A percentile compares a stretch with the other conserved stretches of the same genome.
phyloP scores from a whole-genome alignment of 2,113 vertebrate genomes.

The Theristicus caerulescens region DNA sequence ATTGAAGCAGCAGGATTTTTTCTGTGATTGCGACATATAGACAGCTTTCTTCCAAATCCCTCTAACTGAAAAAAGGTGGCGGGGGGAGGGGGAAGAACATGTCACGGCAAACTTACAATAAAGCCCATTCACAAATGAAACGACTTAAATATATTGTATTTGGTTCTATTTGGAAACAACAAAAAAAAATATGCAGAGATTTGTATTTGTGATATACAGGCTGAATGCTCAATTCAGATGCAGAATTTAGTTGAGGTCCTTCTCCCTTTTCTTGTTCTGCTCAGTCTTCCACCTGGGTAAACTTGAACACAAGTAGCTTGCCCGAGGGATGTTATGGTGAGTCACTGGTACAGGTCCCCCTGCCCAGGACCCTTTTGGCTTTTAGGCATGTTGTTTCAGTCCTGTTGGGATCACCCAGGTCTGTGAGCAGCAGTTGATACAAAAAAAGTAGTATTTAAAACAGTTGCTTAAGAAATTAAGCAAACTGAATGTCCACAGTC shows the following conservation, averaged over 20 bases:
- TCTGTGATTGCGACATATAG: neutral
- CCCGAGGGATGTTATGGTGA: neutral
- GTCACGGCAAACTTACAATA: neutral
- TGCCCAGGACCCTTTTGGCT: neutral
- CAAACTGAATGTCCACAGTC: neutral
- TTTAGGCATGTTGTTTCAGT: neutral
- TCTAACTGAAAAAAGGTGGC: neutral
- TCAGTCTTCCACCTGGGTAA: neutral
- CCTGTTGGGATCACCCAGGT: neutral
- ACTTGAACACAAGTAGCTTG: neutral
- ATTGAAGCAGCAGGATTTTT: neutral
- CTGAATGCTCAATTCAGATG: neutral
- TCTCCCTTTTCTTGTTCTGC: neutral
- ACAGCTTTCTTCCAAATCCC: neutral
- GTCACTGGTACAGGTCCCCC: neutral
- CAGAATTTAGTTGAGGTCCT: neutral
- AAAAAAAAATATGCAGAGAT: neutral
- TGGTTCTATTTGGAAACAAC: neutral
- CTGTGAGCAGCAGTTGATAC: neutral
- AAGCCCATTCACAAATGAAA: neutral
- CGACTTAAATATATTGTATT: neutral
- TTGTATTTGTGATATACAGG: neutral
- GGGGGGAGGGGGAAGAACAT: fast-evolving
- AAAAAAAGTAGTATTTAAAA: neutral
- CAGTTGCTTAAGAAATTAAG: neutral